Conservation (phyloP, 2,113 vertebrate species). For the Isichthys henryi region DNA sequence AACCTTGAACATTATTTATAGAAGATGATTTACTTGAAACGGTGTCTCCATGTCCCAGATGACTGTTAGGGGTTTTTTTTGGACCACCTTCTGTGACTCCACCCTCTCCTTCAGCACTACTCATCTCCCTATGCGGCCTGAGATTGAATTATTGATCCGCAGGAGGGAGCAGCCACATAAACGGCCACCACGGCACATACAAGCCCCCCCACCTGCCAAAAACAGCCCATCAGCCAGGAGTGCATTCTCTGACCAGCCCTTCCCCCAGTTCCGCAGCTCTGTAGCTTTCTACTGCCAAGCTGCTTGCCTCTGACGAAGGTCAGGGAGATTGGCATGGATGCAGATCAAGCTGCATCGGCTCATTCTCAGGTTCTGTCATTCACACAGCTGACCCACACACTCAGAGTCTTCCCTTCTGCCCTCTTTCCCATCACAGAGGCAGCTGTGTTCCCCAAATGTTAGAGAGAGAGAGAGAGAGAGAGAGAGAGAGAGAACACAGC, state of each 20-base stretch:
- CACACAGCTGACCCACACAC: neutral
- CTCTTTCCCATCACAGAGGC: conserved; percentile 16
- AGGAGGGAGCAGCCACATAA: neutral
- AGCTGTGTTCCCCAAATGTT: conserved; percentile 26
- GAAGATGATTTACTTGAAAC: neutral
- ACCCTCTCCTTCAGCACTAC: neutral
- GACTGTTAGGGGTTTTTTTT: neutral
- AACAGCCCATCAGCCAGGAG: neutral
- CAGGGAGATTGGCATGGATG: neutral
- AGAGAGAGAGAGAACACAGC: conserved; percentile 7
- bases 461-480: conserved; percentile 4
- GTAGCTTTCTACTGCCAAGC: neutral
- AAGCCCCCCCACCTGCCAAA: neutral
- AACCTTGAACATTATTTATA: conserved; percentile 11
- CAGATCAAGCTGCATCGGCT: neutral
- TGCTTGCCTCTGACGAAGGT: neutral
- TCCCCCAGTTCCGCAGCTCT: neutral
- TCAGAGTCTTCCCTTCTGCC: neutral
- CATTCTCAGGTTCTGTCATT: conserved; percentile 1
- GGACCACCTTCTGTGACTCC: neutral
- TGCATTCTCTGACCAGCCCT: neutral
- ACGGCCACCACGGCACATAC: neutral
- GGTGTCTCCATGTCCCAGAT: neutral
- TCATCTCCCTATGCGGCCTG: neutral
- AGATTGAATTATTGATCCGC: neutral